These are phyloP conservation scores for Apaloderma vittatum DNA, from an alignment of 2,113 vertebrate species.

Conservation along the genomic window DNA sequence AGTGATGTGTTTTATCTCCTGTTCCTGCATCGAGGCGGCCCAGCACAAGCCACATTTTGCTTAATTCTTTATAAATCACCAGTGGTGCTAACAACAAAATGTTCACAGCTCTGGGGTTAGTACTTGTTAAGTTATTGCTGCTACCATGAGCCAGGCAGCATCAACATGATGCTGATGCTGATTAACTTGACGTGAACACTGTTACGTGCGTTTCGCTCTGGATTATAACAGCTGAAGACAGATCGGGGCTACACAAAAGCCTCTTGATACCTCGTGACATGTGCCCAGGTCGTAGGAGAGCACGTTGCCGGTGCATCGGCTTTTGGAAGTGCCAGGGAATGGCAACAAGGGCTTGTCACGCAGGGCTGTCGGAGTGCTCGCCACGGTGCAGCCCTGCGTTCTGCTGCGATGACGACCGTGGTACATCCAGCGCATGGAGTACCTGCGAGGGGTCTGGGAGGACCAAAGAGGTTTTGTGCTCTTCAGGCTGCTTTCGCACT, in stretches of 20 bases:
- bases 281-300: not conserved
- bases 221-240: not conserved
- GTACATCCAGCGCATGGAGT: not conserved
- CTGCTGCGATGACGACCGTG: not conserved
- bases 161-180: not conserved
- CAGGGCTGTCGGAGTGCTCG: rapidly evolving
- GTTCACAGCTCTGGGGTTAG: not conserved
- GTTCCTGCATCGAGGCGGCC: not conserved
- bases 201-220: not conserved
- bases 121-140: not conserved
- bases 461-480: not conserved
- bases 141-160: not conserved
- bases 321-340: not conserved
- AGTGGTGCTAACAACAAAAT: not conserved
- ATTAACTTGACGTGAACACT: not conserved
- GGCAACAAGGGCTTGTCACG: not conserved
- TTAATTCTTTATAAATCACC: constrained; percentile 35
- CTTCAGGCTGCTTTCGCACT: not conserved
- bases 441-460: rapidly evolving
- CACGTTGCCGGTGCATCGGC: not conserved
- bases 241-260: not conserved
- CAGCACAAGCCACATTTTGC: not conserved
- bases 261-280: not conserved
- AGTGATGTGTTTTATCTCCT: constrained; percentile 6
- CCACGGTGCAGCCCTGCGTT: rapidly evolving